Conservation (phyloP, 2,113 vertebrate genomes). For the Peromyscus californicus region DNA sequence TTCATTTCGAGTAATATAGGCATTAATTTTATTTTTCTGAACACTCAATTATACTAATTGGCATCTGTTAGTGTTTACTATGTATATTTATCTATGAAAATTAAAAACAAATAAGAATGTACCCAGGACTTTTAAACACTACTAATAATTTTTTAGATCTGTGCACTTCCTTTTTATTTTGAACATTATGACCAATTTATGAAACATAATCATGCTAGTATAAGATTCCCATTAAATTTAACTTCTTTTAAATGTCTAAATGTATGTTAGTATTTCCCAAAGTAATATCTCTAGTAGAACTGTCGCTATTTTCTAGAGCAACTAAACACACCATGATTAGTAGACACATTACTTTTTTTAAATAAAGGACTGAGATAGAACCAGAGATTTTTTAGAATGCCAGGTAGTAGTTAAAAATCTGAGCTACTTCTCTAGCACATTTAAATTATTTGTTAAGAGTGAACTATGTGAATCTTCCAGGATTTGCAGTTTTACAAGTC, state of each 20-base stretch:
- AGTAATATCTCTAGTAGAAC: background rate
- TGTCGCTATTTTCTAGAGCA: background rate
- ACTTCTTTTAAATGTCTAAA: background rate
- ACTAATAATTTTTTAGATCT: background rate
- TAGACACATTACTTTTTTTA: background rate
- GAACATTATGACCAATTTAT: background rate
- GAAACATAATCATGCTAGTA: background rate
- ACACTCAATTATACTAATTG: conserved; percentile 89
- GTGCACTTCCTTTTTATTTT: background rate
- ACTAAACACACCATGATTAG: background rate
- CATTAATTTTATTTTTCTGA: conserved; percentile 89
- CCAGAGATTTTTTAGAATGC: background rate
- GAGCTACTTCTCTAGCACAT: background rate
- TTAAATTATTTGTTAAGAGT: background rate
- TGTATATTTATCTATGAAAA: conserved; percentile 79
- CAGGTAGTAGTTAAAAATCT: background rate
- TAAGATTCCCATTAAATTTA: background rate
- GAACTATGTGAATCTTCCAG: background rate
- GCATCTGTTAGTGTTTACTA: conserved; percentile 87
- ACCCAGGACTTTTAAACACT: background rate
- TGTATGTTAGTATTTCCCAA: background rate
- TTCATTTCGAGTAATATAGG: conserved; percentile 90
- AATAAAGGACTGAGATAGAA: background rate
- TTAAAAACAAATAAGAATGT: conserved; percentile 63
- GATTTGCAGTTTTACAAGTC: background rate